Evolutionary conservation across 2,888 invertebrate genomes (phyloP).

Genomic region (Helobdella robusta): DNA sequence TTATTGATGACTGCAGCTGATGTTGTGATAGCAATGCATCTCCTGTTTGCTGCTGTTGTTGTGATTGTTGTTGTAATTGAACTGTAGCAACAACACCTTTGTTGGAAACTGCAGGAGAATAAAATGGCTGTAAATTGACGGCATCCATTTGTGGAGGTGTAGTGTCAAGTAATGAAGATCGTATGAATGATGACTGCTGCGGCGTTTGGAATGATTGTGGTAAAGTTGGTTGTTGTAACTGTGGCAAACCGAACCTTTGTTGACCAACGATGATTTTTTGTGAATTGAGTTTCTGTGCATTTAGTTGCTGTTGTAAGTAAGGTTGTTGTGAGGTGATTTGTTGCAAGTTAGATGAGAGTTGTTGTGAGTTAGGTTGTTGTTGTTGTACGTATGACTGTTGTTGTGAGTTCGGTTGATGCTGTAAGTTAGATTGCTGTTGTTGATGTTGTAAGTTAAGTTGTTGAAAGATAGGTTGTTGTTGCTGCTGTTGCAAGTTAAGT

Average conservation of each 20-base stretch:
- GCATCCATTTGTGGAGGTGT: too few species aligned
- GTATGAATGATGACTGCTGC: too few species aligned
- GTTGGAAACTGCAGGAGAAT: too few species aligned
- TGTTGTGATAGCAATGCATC: constrained; percentile 28
- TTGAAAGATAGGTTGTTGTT: neutral
- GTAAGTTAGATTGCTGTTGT: constrained; percentile 22
- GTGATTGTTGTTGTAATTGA: constrained; percentile 28
- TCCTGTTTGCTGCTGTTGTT: constrained; percentile 17
- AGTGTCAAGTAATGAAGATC: too few species aligned
- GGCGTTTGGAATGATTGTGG: too few species aligned
- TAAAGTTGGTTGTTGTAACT: too few species aligned
- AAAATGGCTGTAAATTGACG: too few species aligned
- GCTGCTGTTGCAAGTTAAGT: constrained; percentile 25
- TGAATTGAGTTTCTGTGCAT: too few species aligned
- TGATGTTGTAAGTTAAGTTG: constrained; percentile 23
- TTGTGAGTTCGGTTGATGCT: constrained; percentile 20
- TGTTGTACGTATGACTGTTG: constrained; percentile 27
- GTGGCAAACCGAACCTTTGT: too few species aligned
- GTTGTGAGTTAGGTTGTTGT: constrained; percentile 10
- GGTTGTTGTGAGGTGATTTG: constrained; percentile 30
- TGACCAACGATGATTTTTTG: too few species aligned
- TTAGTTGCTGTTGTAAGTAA: constrained; percentile 26
- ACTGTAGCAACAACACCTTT: too few species aligned
- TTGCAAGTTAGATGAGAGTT: constrained; percentile 17
- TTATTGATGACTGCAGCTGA: neutral